Base-by-base conservation (phyloP, 2,888 invertebrate genomes). In the Ennomos fuscantarius region DNA sequence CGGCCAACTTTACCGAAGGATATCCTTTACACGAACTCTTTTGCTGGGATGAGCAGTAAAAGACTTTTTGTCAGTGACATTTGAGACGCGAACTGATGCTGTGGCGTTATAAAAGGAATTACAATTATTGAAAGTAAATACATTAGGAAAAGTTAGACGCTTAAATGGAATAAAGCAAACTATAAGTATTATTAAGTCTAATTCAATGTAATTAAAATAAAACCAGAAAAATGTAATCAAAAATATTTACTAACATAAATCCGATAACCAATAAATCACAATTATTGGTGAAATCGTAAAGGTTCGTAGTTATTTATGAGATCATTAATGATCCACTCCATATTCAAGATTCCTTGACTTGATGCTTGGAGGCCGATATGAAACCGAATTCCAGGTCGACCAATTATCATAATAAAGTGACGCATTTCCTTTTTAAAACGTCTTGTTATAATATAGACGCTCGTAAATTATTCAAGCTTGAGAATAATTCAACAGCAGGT, bases 1-100 rank as follows among this genome's bases (percentile, higher is more conserved):
- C 72, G 78, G 72, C 76, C 76, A 81, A 82, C 78, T 80, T 84
- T 82, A 74, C 69, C 67, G 64, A 74, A 72, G 74, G 80, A 80
- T 81, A 81, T 76, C 69, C 76, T 77, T 76, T 70, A 80, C 82
- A 78, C 67, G 71, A 73, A 56, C 62, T 64, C 60, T 66, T 62
- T 63, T 59, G 62, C 60, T 55, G 57, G 65, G 61, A 65, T 52
- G 55, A 62, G 50, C 57, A 45, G 50, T 48, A 54, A 56, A 58
- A 62, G 33, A 54, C 47, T 60, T 46, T 24, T 60, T 50, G 62
- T 62, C 45, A 39, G 40, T 58, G 49, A 50, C 39, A 55, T 59
- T 48, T 52, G 41, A 52, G 40, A 42, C 40, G 57, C n/a, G 24
- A 56, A 40, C 13, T 10, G 34, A 48, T 40, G 15, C n/a, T 15